Base-by-base conservation (phyloP, 2,888 invertebrate species). In the Pseudanteris insignis region DNA sequence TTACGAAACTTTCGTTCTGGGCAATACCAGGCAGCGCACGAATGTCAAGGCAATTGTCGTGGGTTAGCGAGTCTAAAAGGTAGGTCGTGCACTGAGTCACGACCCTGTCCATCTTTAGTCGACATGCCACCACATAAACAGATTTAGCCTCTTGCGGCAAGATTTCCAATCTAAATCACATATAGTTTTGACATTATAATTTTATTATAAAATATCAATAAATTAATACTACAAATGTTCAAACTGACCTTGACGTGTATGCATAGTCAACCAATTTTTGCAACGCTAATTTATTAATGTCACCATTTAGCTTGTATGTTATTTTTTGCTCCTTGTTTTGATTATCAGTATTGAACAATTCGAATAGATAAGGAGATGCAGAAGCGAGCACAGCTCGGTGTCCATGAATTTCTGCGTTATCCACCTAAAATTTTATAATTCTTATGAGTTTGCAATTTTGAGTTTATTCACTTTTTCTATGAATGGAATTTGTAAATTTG, bases 301-400 rank as follows among this genome's bases (percentile, higher is more conserved):
- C 85, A 9, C 86, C 86, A 73, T 86, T 86, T 64, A 89, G 78
- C 72, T 86, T 86, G 77, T 86, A 87, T 6, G 84, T 84, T 41
- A 85, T 79, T 37, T 81, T 51, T 25, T 59, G 70, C 30, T 70
- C 68, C 37, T 70, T 69, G 30, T 64, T 62, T 50, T 67, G 68
- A 43, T 58, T 60, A 67, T 86, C 84, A 30, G 82, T 81, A 58
- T 85, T 84, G 78, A 92, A 89, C 70, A 89, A 81, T 71, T 90
- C 89, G 75, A 91, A 88, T 64, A 92, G 83, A 78, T 88, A 88
- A 2, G 90, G 88, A 67, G 91, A 90, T 36, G 88, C 88, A 67
- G 90, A 89, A 2, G 91, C 91, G 69, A 92, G 82, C 55, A 92
- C 89, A 40, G 90, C 91, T 68, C 89, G 84, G 79, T 94, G 94